Conservation (phyloP, 1,140 invertebrate genomes). For the Drosophila ironensis region DNA sequence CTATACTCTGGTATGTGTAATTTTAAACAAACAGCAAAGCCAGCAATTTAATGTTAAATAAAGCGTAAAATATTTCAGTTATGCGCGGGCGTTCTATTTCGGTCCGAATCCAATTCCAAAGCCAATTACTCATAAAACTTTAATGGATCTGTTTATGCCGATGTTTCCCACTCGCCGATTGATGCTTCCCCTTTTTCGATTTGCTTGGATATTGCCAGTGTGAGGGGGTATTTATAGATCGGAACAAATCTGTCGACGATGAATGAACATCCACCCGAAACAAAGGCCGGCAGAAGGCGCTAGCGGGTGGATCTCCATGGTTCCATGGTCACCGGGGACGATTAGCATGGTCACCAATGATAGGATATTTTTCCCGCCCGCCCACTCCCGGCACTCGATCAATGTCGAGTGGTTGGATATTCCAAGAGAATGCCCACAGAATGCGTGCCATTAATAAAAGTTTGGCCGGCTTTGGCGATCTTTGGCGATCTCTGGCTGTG, state of each 20-base stretch:
- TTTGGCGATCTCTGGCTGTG: no score
- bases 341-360: no score
- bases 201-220: conserved; percentile 11
- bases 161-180: conserved; percentile 33
- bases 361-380: not conserved
- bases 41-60: conserved; percentile 61
- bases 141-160: conserved; percentile 73
- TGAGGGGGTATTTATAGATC: conserved; percentile 34
- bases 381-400: not conserved
- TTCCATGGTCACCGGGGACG: no score
- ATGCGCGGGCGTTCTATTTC: conserved; percentile 48
- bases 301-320: not conserved
- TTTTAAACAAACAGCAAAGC: conserved; percentile 9
- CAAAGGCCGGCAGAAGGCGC: conserved; percentile 36
- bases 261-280: conserved; percentile 61
- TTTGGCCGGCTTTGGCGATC: conserved; percentile 43
- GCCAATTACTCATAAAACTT: conserved; percentile 75
- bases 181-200: conserved; percentile 18
- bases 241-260: conserved; percentile 23
- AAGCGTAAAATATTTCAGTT: conserved; percentile 70
- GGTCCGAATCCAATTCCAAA: conserved; percentile 50
- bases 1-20: conserved; percentile 32
- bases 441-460: conserved; percentile 73
- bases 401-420: not conserved
- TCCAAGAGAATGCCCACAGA: conserved; percentile 30